phyloP scores from a whole-genome alignment of 1,140 invertebrate species.

The Papilio helenus region DNA sequence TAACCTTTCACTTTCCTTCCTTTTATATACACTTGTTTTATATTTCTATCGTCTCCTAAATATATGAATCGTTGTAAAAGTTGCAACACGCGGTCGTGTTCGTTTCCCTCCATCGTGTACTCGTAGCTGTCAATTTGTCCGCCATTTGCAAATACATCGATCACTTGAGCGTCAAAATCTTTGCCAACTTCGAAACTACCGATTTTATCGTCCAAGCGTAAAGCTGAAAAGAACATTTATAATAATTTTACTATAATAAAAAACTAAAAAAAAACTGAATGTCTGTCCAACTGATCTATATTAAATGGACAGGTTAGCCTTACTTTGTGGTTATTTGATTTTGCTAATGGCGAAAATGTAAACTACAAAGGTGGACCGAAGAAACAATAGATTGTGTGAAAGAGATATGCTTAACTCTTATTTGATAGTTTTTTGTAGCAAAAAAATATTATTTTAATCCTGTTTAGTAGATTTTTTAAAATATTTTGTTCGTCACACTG shows the following conservation, averaged over 20 bases:
- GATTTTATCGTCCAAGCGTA: constrained; percentile 87
- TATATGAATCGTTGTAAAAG: constrained; percentile 92
- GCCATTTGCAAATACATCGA: constrained; percentile 84
- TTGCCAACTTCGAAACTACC: constrained; percentile 92
- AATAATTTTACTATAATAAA: neutral
- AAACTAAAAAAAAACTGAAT: neutral
- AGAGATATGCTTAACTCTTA: no score
- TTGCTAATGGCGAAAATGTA: no score
- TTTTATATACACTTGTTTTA: constrained; percentile 89
- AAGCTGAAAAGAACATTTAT: constrained; percentile 81
- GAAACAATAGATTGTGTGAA: no score
- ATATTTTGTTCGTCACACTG: no score
- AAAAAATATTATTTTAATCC: no score
- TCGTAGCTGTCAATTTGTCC: constrained; percentile 84
- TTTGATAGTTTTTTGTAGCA: no score
- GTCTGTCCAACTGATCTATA: no score
- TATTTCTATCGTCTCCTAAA: constrained; percentile 93
- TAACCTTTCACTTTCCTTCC: constrained; percentile 82
- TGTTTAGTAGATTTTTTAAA: no score
- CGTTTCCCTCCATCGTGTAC: constrained; percentile 46
- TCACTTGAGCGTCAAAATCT: constrained; percentile 92
- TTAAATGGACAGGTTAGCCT: no score
- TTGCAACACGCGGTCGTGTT: constrained; percentile 78
- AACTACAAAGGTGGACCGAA: no score
- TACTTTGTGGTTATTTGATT: no score